Evolutionary conservation across 1,140 invertebrate species (phyloP).

Genomic region (Gryllus bimaculatus): DNA sequence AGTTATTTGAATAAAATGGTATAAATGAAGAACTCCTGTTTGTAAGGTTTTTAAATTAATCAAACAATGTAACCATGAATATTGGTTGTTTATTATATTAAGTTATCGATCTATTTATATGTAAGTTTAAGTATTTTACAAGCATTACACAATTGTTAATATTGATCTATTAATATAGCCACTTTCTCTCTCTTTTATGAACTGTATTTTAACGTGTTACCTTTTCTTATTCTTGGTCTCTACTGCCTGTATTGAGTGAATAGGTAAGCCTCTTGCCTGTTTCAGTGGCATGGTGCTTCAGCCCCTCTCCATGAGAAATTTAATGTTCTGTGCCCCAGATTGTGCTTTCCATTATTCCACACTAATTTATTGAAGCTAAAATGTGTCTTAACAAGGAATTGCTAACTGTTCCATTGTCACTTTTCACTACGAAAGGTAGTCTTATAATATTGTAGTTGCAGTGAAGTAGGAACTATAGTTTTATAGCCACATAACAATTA

Average conservation of each 20-base stretch:
- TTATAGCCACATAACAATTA: no score
- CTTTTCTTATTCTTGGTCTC: constrained; percentile 52
- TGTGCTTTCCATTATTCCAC: background rate
- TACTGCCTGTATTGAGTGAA: constrained; percentile 67
- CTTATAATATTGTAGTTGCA: background rate
- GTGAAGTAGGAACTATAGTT: background rate
- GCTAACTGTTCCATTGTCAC: background rate
- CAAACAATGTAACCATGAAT: background rate
- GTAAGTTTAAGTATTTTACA: background rate
- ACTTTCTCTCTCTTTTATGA: background rate
- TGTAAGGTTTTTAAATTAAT: background rate
- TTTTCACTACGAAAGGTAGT: background rate
- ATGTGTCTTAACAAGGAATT: background rate
- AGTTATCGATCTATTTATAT: background rate
- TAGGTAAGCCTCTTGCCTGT: constrained; percentile 40
- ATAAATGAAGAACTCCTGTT: no score
- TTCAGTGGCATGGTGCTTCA: constrained; percentile 14
- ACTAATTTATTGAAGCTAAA: background rate
- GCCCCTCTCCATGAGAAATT: background rate
- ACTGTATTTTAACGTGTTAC: constrained; percentile 25
- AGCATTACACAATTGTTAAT: background rate
- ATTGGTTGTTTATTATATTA: background rate
- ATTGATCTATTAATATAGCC: background rate
- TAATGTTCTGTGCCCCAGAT: background rate
- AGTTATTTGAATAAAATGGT: no score